Conservation (phyloP, 2,113 vertebrate species). For the Nanorana parkeri region DNA sequence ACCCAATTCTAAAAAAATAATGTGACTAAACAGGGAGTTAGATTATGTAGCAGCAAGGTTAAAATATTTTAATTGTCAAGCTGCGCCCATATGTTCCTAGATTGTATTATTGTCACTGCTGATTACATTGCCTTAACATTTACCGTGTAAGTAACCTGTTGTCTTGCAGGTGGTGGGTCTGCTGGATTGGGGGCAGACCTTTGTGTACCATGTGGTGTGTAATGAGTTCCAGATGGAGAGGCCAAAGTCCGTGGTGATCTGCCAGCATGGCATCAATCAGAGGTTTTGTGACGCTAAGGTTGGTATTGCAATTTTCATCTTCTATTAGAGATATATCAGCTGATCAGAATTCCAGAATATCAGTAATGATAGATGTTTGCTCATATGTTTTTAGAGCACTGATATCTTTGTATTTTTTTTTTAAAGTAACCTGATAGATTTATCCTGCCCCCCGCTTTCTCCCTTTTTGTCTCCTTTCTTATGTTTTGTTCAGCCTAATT, state of each 20-base stretch:
- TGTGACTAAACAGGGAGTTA: not conserved
- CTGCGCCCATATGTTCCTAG: conserved; percentile 27
- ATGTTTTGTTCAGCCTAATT: too few species aligned
- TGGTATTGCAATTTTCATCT: conserved; percentile 40
- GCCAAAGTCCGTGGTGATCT: conserved; percentile 88
- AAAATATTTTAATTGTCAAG: not conserved
- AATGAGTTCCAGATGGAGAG: conserved; percentile 94
- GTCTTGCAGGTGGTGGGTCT: conserved; percentile 81
- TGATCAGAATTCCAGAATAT: too few species aligned
- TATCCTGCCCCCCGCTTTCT: too few species aligned
- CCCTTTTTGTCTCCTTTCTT: too few species aligned
- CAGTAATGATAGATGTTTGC: too few species aligned
- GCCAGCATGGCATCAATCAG: conserved; percentile 95
- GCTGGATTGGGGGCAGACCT: conserved; percentile 92
- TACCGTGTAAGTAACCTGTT: conserved; percentile 41
- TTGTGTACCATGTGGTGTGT: conserved; percentile 91
- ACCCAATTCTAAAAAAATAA: not conserved
- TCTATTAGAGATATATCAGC: not conserved
- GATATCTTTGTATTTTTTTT: too few species aligned
- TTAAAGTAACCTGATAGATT: too few species aligned
- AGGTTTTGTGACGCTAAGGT: conserved; percentile 94
- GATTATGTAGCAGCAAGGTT: conserved; percentile 5
- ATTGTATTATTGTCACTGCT: conserved; percentile 3
- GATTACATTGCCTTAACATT: not conserved
- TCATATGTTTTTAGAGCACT: too few species aligned